Evolutionary conservation across 2,797 vertebrate species (phyloP), one percentile per base, ranked within the genome.

Genomic region (Pangasius macronema): DNA sequence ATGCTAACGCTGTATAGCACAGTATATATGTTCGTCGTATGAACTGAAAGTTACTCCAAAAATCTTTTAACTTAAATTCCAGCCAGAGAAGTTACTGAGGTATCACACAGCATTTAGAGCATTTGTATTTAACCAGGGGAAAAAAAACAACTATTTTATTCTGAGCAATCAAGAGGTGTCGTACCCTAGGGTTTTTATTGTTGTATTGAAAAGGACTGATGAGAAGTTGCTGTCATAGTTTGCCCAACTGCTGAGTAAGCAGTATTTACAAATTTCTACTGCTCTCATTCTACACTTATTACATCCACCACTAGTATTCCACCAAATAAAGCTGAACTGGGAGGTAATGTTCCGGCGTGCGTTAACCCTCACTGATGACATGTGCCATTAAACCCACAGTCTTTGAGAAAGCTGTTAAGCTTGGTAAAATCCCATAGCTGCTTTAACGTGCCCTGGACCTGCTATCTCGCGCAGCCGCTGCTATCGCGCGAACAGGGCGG

Each of bases 391-490:
- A 82, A 46, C 36, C 30, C 36, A 27, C 24, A 30, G 33, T 59
- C 63, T 68, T 94, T 42, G 92, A 94, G 90, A 68, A 68, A 70
- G n/a, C n/a, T 67, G 46, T 70, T 36, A 83, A 92, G 91, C 93
- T 94, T 94, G 93, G 93, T 91, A 88, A 90, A 93, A 94, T 93
- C 91, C 87, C 93, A 91, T 87, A 84, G 90, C 73, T 87, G 79
- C 92, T 96, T 95, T 24, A 18, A 16, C 13, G 27, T 22, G 61
- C 42, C 46, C 36, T 63, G 59, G 5, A 30, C 10, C 13, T 2
- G 27, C 33, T 59, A 27, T 33, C 5, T 57, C 1, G 20, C 92
- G 91, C 93, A 94, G 93, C 93, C 92, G 91, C 91, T 91, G 85
- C 86, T 87, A 79, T 94, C 92, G 93, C 93, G 92, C 90, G 89